Base-by-base conservation (phyloP, 92 coral and sea anemone species). In the Chrysogorgia sp. region DNA sequence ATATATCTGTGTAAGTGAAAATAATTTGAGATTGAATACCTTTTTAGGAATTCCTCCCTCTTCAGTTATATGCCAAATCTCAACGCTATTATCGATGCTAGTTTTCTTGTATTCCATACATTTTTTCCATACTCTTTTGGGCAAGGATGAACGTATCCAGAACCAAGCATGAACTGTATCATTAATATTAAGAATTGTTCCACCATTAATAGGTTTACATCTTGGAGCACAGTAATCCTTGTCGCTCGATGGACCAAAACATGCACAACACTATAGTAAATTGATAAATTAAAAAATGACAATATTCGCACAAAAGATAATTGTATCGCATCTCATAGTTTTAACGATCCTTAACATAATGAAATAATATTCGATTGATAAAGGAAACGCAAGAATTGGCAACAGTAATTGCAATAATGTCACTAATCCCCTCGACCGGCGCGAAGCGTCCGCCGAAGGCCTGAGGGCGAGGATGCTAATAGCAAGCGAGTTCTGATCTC, bases 91-190 rank as follows among this genome's bases (percentile, higher is more conserved):
- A 0, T n/a, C 52, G 1, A 6, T 33, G 9, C 15, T 40, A 31
- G 30, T 26, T 60, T 60, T 34, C 34, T 64, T 19, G 19, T 26
- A 64, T 30, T 64, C 71, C 71, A 64, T 64, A 40, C 71, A 64
- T 64, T 37, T 9, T 34, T 19, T 64, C 71, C 71, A 64, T 19
- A 64, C 48, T 19, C 71, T 22, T 40, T 64, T 64, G 2, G 71
- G 71, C 43, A 64, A 64, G 34, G 71, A 64, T 15, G 71, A 64
- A 34, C 71, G 71, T 1, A 64, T 40, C 71, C 71, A 64, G 34
- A 64, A 64, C 71, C 71, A 64, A 64, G 43, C 71, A 20, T 17
- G 26, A 23, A 52, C 59, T 23, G 59, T 4, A 37, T 37, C 43
- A 12, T 37, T 37, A 12, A 4, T 52, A 20, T 63, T 63, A 2